phyloP scores from a whole-genome alignment of 2,888 invertebrate genomes.

The Esperia sulphurella region DNA sequence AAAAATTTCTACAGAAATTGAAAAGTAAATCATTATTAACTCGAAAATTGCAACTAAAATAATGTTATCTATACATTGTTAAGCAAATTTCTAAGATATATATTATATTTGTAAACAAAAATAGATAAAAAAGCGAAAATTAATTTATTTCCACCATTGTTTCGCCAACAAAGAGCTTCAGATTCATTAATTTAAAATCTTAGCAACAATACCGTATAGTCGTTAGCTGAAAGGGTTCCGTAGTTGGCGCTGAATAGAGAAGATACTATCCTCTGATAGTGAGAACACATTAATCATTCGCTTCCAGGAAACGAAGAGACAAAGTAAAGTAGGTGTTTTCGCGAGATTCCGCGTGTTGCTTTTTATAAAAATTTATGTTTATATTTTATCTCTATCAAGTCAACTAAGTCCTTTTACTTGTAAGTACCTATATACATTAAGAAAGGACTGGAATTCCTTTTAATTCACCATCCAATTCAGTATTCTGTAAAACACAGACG shows the following conservation, averaged over 20 bases:
- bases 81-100: too few species aligned
- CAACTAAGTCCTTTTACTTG: too few species aligned
- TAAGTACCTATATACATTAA: too few species aligned
- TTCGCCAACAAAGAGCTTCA: conserved; percentile 33
- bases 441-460: too few species aligned
- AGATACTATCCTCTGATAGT: conserved; percentile 27
- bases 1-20: too few species aligned
- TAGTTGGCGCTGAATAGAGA: conserved; percentile 19
- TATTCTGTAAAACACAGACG: too few species aligned
- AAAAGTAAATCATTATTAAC: too few species aligned
- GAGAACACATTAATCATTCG: conserved; percentile 33
- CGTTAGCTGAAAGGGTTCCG: conserved; percentile 32
- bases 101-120: conserved; percentile 6
- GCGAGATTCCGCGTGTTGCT: conserved; percentile 14
- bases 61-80: too few species aligned
- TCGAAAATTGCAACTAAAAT: too few species aligned
- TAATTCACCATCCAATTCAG: too few species aligned
- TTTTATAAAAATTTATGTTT: conserved; percentile 20
- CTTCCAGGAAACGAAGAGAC: conserved; percentile 25
- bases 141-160: conserved; percentile 39
- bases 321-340: conserved; percentile 23
- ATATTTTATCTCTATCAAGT: not conserved
- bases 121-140: conserved; percentile 23
- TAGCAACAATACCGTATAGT: conserved; percentile 35
- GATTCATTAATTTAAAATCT: conserved; percentile 56